Conservation (phyloP, 2,888 invertebrate genomes). For the Belgica antarctica region DNA sequence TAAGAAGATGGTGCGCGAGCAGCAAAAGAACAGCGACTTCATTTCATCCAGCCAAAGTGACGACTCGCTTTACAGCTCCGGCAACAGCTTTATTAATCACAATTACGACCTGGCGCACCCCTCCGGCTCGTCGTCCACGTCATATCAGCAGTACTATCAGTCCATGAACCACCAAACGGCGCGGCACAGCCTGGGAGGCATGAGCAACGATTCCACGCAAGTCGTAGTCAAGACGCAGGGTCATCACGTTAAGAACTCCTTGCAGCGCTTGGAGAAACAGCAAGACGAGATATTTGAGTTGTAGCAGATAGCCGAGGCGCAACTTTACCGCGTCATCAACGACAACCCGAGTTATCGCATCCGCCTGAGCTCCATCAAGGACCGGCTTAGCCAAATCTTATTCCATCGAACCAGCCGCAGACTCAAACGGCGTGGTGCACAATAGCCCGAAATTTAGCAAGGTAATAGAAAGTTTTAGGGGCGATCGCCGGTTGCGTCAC, state of each 20-base stretch:
- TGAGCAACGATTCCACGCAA: constrained; percentile 56
- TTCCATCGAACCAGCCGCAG: constrained; percentile 33
- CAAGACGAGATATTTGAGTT: constrained; percentile 90
- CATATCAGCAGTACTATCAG: constrained; percentile 47
- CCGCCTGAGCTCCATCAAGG: constrained; percentile 19
- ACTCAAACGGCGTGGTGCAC: constrained; percentile 25
- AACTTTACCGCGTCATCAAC: constrained; percentile 37
- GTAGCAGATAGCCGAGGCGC: constrained; percentile 60
- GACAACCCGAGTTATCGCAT: constrained; percentile 31
- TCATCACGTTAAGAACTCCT: constrained; percentile 72
- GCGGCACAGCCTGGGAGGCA: constrained; percentile 56
- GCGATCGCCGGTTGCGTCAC: too few species aligned
- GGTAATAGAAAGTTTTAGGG: background rate
- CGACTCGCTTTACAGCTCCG: constrained; percentile 32
- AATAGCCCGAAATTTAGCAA: constrained; percentile 10
- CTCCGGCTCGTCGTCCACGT: constrained; percentile 52
- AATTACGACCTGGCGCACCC: constrained; percentile 39
- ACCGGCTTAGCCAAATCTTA: constrained; percentile 23
- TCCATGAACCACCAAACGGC: constrained; percentile 47
- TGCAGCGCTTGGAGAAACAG: constrained; percentile 76
- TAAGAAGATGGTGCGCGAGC: constrained; percentile 67
- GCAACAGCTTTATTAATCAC: constrained; percentile 39
- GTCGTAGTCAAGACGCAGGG: constrained; percentile 66
- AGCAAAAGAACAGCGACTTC: constrained; percentile 64
- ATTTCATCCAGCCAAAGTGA: constrained; percentile 75